These are phyloP conservation scores for Rana temporaria DNA, from an alignment of 2,113 vertebrate genomes.

Conservation along the genomic window DNA sequence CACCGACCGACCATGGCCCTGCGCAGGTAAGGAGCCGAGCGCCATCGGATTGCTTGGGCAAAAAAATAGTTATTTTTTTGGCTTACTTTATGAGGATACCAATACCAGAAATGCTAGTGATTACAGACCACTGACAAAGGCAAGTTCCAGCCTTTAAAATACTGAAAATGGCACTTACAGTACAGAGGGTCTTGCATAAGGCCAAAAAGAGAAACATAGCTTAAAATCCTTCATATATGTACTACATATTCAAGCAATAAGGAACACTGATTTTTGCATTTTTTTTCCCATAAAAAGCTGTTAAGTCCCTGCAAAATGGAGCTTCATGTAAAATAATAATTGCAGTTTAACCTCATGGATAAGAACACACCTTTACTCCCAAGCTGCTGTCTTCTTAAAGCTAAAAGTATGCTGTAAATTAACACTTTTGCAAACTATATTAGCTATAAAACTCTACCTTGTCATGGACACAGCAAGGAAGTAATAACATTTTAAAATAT, in stretches of 20 bases:
- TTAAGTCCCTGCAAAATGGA: constrained; percentile 80
- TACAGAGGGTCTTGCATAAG: constrained; percentile 97
- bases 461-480: constrained; percentile 89
- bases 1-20: no score
- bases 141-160: constrained; percentile 77
- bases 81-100: constrained; percentile 8
- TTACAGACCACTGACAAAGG: constrained; percentile 81
- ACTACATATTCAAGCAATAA: constrained; percentile 78
- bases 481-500: constrained; percentile 74
- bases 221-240: constrained; percentile 81
- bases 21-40: no score
- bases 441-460: constrained; percentile 76
- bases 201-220: constrained; percentile 83
- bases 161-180: constrained; percentile 96
- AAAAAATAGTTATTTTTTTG: background rate
- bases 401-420: constrained; percentile 84
- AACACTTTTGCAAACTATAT: constrained; percentile 80
- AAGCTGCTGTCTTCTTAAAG: constrained; percentile 86
- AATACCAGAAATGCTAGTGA: constrained; percentile 86
- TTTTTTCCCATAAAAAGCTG: constrained; percentile 75
- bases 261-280: constrained; percentile 81
- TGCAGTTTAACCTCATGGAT: constrained; percentile 73
- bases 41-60: no score
- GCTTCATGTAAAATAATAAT: constrained; percentile 73
- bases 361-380: constrained; percentile 72